Evolutionary conservation across 2,113 vertebrate species (phyloP).

Genomic region (Zapornia atra): DNA sequence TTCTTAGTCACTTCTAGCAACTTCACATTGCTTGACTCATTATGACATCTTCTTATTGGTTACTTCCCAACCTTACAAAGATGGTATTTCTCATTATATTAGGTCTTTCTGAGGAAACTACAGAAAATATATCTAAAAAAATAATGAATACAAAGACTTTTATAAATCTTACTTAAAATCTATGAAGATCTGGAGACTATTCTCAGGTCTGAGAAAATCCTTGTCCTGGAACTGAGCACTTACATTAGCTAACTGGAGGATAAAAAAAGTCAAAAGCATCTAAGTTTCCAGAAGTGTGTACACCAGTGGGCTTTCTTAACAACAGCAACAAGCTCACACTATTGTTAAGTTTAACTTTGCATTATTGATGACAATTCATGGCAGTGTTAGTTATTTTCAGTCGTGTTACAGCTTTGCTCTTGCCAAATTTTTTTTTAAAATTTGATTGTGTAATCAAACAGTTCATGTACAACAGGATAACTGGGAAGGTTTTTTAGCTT

Average conservation of each 20-base stretch:
- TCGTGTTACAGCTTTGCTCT: neutral
- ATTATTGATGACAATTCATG: neutral
- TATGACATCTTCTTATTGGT: neutral
- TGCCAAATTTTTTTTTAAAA: neutral
- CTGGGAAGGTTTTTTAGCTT: neutral
- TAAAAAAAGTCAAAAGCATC: fast-evolving
- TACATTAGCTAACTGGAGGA: neutral
- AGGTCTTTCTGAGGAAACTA: neutral
- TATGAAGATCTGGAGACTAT: neutral
- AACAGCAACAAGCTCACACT: neutral
- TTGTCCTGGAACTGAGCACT: neutral
- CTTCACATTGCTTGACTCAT: neutral
- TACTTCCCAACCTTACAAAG: neutral
- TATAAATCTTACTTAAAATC: neutral
- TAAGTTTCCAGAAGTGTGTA: neutral
- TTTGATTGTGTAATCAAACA: fast-evolving
- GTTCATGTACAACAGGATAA: neutral
- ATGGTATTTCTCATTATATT: neutral
- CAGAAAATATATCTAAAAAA: neutral
- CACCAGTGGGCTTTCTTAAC: neutral
- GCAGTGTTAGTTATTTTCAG: neutral
- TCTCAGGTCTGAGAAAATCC: neutral
- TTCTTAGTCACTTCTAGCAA: neutral
- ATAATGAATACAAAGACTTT: neutral
- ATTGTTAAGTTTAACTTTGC: neutral